phyloP scores from a whole-genome alignment of 2,113 vertebrate genomes.

The Ammodytes dubius region DNA sequence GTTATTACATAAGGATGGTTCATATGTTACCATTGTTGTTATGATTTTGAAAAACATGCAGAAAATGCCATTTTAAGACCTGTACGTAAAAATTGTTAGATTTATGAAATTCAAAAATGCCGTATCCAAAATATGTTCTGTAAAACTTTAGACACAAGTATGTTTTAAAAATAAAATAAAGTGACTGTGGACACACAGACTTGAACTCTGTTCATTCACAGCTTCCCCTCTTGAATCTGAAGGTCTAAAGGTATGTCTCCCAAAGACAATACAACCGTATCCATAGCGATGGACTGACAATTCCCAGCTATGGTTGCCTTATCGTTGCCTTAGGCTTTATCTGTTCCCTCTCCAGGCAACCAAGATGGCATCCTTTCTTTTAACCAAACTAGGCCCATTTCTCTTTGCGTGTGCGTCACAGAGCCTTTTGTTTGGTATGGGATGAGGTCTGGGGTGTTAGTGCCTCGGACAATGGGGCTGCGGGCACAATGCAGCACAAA shows the following conservation, averaged over 20 bases:
- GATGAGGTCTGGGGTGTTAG: constrained; percentile 36
- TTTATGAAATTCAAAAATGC: too few relatives aligned
- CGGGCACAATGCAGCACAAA: background rate
- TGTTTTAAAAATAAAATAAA: too few relatives aligned
- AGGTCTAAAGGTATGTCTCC: background rate
- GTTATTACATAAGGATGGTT: too few relatives aligned
- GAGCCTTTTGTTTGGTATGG: constrained; percentile 40
- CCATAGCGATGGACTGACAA: constrained; percentile 36
- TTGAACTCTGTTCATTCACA: background rate
- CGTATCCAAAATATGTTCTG: too few relatives aligned
- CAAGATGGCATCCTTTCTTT: constrained; percentile 61
- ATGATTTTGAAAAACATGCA: too few relatives aligned
- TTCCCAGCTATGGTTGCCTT: background rate
- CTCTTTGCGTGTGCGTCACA: constrained; percentile 52
- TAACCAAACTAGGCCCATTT: background rate
- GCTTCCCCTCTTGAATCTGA: too few relatives aligned
- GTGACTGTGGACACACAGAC: too few relatives aligned
- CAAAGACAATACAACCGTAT: constrained; percentile 29
- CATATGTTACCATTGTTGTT: too few relatives aligned
- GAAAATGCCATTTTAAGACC: too few relatives aligned
- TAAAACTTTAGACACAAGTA: too few relatives aligned
- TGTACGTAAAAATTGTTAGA: too few relatives aligned
- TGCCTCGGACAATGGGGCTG: constrained; percentile 7
- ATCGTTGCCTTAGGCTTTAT: constrained; percentile 48
- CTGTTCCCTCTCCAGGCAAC: constrained; percentile 72